phyloP scores from a whole-genome alignment of 1,140 invertebrate genomes.

The Anastrepha obliqua region DNA sequence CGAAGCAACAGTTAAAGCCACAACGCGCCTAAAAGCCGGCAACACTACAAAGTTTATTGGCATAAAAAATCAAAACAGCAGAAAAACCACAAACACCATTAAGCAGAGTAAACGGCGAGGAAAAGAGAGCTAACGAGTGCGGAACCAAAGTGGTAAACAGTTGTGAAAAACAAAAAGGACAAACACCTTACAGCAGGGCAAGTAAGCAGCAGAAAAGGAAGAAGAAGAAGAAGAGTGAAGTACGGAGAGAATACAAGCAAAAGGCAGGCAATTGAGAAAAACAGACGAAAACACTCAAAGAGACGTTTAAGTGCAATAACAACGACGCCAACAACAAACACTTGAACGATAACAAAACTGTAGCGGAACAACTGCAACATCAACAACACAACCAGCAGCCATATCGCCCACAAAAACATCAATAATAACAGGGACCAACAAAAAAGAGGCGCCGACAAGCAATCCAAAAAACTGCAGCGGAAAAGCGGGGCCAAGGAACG shows the following conservation, averaged over 20 bases:
- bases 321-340: background rate
- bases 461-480: background rate
- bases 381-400: conserved; percentile 18
- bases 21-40: conserved; percentile 28
- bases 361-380: conserved; percentile 38
- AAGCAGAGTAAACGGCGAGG: background rate
- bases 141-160: background rate
- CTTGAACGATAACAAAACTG: conserved; percentile 4
- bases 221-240: background rate
- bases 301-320: conserved; percentile 45
- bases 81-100: conserved; percentile 46
- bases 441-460: background rate
- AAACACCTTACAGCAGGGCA: background rate
- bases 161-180: background rate
- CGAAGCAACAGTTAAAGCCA: conserved; percentile 22
- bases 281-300: conserved; percentile 18
- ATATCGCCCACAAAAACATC: background rate
- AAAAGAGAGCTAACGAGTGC: conserved; percentile 25
- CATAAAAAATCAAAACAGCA: conserved; percentile 34
- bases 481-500: background rate
- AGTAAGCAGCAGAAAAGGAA: background rate
- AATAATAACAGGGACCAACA: background rate
- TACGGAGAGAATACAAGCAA: background rate
- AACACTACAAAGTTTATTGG: conserved; percentile 54
- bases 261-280: background rate